Percentiles rank a stretch among this genome's conserved stretches.
Conservation (phyloP, 2,888 invertebrate species). For the Ochropleura leucogaster region DNA sequence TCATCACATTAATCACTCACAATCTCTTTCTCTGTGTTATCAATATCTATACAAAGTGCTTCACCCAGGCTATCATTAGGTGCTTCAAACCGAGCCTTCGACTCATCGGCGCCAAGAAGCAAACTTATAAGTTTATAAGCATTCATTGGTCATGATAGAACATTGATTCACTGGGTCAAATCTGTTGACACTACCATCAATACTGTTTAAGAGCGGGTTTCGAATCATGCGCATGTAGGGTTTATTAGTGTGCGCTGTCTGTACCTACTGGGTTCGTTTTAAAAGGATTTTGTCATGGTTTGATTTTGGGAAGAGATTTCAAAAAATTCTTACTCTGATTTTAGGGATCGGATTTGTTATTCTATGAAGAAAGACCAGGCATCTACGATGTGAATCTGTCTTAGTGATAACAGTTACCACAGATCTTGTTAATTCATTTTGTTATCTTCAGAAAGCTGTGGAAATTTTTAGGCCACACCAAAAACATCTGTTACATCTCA, state of each 20-base stretch:
- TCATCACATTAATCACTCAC: background rate
- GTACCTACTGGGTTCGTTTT: slow-evolving; percentile 26
- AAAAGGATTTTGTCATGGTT: background rate
- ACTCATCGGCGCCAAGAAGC: slow-evolving; percentile 67
- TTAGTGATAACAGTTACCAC: background rate
- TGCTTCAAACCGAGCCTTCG: slow-evolving; percentile 45
- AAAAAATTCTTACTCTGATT: background rate
- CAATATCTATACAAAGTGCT: slow-evolving; percentile 2
- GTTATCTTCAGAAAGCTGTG: background rate
- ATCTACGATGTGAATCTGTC: background rate
- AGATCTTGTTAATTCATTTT: background rate
- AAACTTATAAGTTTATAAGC: slow-evolving; percentile 72
- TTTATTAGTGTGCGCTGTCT: slow-evolving; percentile 60
- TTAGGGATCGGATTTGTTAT: background rate
- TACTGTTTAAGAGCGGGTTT: slow-evolving; percentile 79
- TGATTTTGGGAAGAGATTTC: slow-evolving; percentile 10
- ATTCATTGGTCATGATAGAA: slow-evolving; percentile 80
- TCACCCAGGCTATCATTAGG: slow-evolving; percentile 43
- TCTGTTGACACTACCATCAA: slow-evolving; percentile 86
- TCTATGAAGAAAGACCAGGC: background rate
- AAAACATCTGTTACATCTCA: slow-evolving; percentile 9
- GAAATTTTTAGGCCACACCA: background rate
- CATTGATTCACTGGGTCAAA: slow-evolving; percentile 88
- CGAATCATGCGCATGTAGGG: slow-evolving; percentile 66
- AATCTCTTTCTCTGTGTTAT: background rate